phyloP scores from a whole-genome alignment of 2,888 invertebrate genomes.

The Augochlorella aurata region DNA sequence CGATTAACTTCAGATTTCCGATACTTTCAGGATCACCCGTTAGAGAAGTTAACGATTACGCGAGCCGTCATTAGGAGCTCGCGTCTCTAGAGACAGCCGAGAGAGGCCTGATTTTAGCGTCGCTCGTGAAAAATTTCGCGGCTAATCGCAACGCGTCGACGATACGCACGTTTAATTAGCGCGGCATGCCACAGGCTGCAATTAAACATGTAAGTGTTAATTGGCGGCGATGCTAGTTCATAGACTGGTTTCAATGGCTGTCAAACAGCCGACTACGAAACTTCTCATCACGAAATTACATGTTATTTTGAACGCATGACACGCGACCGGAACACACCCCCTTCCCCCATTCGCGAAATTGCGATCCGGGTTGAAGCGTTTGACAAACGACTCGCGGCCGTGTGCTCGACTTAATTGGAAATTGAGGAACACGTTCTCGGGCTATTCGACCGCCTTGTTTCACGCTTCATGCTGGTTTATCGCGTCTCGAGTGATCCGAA shows the following conservation, averaged over 20 bases:
- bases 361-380: background rate
- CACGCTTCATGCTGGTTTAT: background rate
- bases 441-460: slow-evolving; percentile 2
- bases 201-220: slow-evolving; percentile 54
- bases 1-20: background rate
- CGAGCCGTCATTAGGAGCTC: background rate
- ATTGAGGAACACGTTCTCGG: background rate
- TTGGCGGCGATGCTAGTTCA: slow-evolving; percentile 23
- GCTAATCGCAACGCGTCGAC: background rate
- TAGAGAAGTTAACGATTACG: background rate
- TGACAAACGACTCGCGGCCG: background rate
- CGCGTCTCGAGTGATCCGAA: background rate
- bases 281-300: background rate
- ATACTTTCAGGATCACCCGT: background rate
- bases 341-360: background rate
- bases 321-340: background rate
- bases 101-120: background rate
- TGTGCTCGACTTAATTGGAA: background rate
- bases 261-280: background rate
- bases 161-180: background rate
- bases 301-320: slow-evolving; percentile 2
- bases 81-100: background rate
- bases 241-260: background rate
- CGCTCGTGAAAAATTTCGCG: background rate
- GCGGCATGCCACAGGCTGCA: slow-evolving; percentile 10